Evolutionary conservation across 2,888 invertebrate genomes (phyloP).

Genomic region (Scrobipalpa costella): DNA sequence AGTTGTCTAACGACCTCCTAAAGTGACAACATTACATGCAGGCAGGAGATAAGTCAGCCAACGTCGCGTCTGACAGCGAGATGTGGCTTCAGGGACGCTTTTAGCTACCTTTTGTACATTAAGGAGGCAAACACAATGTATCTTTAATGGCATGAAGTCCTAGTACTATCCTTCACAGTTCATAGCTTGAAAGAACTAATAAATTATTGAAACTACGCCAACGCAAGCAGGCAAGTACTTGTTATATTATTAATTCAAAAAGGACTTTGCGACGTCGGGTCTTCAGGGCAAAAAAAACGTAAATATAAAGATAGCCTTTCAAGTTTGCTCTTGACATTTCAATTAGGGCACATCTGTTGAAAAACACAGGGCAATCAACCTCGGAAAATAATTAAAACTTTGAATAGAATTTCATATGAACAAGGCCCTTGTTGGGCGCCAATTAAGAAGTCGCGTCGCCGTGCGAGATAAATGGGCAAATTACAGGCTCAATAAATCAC

Average conservation of each 20-base stretch:
- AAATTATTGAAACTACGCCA: neutral
- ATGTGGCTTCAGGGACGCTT: neutral
- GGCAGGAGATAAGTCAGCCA: neutral
- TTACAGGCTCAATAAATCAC: slow-evolving; percentile 18
- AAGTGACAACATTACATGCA: slow-evolving; percentile 10
- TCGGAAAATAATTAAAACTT: slow-evolving; percentile 8
- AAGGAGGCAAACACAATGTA: neutral
- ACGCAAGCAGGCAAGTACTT: too few relatives aligned
- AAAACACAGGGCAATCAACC: slow-evolving; percentile 1
- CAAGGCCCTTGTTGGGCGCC: slow-evolving; percentile 7
- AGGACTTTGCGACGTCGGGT: neutral
- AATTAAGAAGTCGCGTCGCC: slow-evolving; percentile 10
- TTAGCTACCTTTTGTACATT: neutral
- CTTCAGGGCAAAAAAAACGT: neutral
- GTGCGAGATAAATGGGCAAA: slow-evolving; percentile 20
- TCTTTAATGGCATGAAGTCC: too few relatives aligned
- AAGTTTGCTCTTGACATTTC: slow-evolving; percentile 5
- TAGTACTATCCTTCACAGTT: too few relatives aligned
- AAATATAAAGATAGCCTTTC: neutral
- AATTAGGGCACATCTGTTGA: slow-evolving; percentile 6
- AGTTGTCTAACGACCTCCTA: neutral
- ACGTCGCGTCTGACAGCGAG: neutral
- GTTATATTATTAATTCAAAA: too few relatives aligned
- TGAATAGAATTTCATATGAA: slow-evolving; percentile 3
- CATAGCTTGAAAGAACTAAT: too few relatives aligned